phyloP scores from a whole-genome alignment of 2,888 invertebrate genomes.

The Acanthoscelides obtectus region DNA sequence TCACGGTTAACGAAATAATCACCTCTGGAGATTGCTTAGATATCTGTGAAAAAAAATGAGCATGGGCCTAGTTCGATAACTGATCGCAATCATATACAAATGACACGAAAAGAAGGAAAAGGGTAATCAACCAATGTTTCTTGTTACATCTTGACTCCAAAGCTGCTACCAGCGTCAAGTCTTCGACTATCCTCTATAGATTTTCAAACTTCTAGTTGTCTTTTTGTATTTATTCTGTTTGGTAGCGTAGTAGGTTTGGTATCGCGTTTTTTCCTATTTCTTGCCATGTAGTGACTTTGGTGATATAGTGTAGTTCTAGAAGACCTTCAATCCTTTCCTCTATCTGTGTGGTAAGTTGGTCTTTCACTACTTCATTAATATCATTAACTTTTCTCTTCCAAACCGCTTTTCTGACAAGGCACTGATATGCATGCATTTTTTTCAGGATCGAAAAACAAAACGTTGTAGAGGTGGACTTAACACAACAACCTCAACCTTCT shows the following conservation, averaged over 20 bases:
- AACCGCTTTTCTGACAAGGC: background rate
- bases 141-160: background rate
- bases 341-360: background rate
- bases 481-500: conserved; percentile 4
- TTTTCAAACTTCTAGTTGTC: background rate
- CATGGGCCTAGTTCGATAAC: no score
- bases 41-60: no score
- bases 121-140: no score
- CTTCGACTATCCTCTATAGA: no score
- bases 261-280: no score
- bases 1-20: no score
- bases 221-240: background rate
- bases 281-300: background rate
- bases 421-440: background rate
- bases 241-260: background rate
- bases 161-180: no score
- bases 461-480: conserved; percentile 23
- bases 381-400: background rate
- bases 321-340: background rate
- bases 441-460: conserved; percentile 37
- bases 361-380: background rate
- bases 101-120: no score
- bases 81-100: no score
- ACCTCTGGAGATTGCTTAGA: no score
- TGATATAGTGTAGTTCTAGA: background rate